A percentile compares a stretch with the other conserved stretches of the same genome.
phyloP scores from a whole-genome alignment of 2,888 invertebrate species.

The Atethmia centrago region DNA sequence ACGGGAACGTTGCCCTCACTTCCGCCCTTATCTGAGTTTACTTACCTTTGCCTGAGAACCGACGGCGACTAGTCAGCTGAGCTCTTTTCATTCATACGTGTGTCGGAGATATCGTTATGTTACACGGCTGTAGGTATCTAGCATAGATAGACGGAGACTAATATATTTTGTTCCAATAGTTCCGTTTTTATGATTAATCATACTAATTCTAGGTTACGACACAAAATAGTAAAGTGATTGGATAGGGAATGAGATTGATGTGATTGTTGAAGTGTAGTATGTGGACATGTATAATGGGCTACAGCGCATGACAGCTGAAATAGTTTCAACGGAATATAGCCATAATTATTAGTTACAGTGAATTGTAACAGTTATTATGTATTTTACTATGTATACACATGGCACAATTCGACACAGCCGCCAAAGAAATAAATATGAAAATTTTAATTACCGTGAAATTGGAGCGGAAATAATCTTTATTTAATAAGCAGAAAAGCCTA shows the following conservation, averaged over 20 bases:
- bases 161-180: constrained; percentile 48
- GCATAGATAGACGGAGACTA: constrained; percentile 6
- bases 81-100: constrained; percentile 59
- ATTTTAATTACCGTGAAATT: constrained; percentile 25
- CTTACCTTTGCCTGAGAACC: constrained; percentile 85
- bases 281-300: neutral
- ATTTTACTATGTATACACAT: neutral
- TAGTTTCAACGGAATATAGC: neutral
- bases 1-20: constrained; percentile 85
- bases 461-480: constrained; percentile 17
- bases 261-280: constrained; percentile 12
- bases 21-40: constrained; percentile 88
- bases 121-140: constrained; percentile 24
- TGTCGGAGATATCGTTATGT: constrained; percentile 35
- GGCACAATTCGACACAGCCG: neutral
- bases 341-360: neutral
- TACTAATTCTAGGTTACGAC: constrained; percentile 24
- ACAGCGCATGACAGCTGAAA: constrained; percentile 5
- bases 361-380: neutral
- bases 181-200: constrained; percentile 42
- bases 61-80: constrained; percentile 78
- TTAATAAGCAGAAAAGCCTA: constrained; percentile 20
- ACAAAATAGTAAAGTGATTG: constrained; percentile 17
- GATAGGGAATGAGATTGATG: constrained; percentile 11
- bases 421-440: constrained; percentile 3